Evolutionary conservation across 2,888 invertebrate genomes (phyloP).

Genomic region (Calliphora vomitoria): DNA sequence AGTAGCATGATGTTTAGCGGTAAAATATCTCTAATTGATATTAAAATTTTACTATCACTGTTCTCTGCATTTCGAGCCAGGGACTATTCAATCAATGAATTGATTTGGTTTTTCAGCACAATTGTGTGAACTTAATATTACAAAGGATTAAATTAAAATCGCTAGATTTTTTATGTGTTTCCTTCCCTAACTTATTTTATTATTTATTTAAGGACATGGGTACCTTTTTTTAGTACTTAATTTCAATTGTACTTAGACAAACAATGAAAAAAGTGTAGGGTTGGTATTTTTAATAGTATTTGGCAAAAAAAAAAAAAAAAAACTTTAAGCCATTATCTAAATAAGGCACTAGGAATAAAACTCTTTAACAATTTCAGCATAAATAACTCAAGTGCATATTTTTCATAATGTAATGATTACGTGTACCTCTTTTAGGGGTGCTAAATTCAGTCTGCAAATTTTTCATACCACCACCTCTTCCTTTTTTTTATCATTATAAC

Average conservation of each 20-base stretch:
- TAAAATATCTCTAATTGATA: too few relatives aligned
- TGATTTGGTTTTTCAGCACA: too few relatives aligned
- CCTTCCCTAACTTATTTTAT: neutral
- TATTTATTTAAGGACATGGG: neutral
- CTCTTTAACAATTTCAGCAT: neutral
- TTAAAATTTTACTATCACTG: too few relatives aligned
- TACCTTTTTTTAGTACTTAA: neutral
- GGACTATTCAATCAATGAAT: too few relatives aligned
- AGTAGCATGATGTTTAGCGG: too few relatives aligned
- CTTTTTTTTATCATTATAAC: neutral
- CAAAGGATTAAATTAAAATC: too few relatives aligned
- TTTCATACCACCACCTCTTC: conserved; percentile 36
- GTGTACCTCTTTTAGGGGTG: conserved; percentile 20
- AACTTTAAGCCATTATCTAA: neutral
- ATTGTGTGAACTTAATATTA: too few relatives aligned
- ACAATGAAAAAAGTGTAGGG: neutral
- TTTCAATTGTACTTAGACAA: neutral
- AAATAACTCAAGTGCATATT: conserved; percentile 4
- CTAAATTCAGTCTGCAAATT: neutral
- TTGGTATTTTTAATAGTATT: neutral
- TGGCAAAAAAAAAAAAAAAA: neutral
- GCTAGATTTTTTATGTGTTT: neutral
- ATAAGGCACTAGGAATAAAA: neutral
- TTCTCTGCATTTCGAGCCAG: too few relatives aligned
- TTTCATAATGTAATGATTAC: neutral